Base-by-base conservation (phyloP, 2,113 vertebrate species). In the Turdus rufiventris region DNA sequence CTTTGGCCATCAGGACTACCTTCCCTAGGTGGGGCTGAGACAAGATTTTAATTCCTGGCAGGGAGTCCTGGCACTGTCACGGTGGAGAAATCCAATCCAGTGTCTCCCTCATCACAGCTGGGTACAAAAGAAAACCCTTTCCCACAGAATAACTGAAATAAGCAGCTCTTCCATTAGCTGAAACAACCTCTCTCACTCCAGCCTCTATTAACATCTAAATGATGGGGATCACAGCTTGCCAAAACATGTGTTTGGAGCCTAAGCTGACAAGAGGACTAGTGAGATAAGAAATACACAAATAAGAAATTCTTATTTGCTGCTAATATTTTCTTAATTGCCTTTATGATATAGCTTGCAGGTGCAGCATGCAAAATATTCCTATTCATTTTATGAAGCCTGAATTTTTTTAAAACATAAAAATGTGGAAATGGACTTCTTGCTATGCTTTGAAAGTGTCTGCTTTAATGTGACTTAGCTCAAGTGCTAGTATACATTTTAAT, bases 1-100 rank as follows among this genome's bases (percentile, higher is more conserved):
- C 31, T 60, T 45, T 38, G 40, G 14, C 62, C 16, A 47, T 14
- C 40, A 65, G 42, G 29, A 14, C 42, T 72, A 9, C 18, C 18
- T 76, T 68, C 1, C 1, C 14, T 1, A 4, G 7, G 8, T 0
- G 0, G 28, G 18, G 8, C 31, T 68, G 38, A 61, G 33, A 66
- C 1, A 5, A 34, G 11, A 4, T 53, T 74, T 61, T 75, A 7
- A 3, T 71, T 68, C 43, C n/a, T 48, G 68, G 8, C 10, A 53
- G 6, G 14, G 4, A 2, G 12, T 45, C 45, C 25, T 82, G 54
- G n/a, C 2, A 14, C 18, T 2, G 2, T 57, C 1, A 0, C 20
- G n/a, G 6, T 65, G 21, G 29, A 48, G 58, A 48, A 45, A 68
- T 51, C 24, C 24, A 78, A n/a, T 34, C n/a, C 5, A 3, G 40